Evolutionary conservation across 2,797 vertebrate species (phyloP).

Genomic region (Gastrophryne carolinensis): DNA sequence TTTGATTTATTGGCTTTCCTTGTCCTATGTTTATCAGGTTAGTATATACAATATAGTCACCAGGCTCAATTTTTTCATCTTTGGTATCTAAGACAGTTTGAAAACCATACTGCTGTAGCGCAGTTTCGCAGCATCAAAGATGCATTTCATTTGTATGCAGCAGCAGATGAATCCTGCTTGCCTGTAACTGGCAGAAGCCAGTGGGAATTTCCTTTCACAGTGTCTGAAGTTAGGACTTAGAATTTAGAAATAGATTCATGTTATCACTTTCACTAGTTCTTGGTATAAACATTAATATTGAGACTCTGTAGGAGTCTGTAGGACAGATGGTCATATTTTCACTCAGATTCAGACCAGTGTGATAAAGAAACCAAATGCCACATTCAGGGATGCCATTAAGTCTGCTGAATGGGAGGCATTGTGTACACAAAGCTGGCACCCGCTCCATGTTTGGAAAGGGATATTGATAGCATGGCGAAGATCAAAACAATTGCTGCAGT

Average conservation of each 20-base stretch:
- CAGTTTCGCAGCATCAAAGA: neutral
- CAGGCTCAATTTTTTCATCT: too few relatives aligned
- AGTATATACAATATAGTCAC: too few relatives aligned
- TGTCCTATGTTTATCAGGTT: too few relatives aligned
- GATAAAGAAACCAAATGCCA: slow-evolving; percentile 35
- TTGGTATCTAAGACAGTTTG: too few relatives aligned
- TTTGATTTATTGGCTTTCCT: too few relatives aligned
- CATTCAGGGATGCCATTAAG: neutral
- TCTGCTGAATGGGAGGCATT: slow-evolving; percentile 10
- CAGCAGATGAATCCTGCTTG: slow-evolving; percentile 2
- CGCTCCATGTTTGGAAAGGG: slow-evolving; percentile 16
- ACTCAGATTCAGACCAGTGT: slow-evolving; percentile 12
- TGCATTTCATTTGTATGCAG: neutral
- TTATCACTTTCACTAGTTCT: slow-evolving; percentile 11
- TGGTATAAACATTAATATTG: neutral
- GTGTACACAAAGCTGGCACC: slow-evolving; percentile 32
- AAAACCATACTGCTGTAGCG: neutral
- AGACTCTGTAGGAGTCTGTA: neutral
- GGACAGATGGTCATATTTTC: slow-evolving; percentile 27
- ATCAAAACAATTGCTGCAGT: slow-evolving; percentile 4
- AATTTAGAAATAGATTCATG: slow-evolving; percentile 17
- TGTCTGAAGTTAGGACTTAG: slow-evolving; percentile 8
- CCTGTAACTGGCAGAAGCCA: neutral
- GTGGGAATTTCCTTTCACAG: slow-evolving; percentile 7
- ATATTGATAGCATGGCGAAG: slow-evolving; percentile 12